phyloP scores from a whole-genome alignment of 2,113 vertebrate genomes.

The Felis catus region DNA sequence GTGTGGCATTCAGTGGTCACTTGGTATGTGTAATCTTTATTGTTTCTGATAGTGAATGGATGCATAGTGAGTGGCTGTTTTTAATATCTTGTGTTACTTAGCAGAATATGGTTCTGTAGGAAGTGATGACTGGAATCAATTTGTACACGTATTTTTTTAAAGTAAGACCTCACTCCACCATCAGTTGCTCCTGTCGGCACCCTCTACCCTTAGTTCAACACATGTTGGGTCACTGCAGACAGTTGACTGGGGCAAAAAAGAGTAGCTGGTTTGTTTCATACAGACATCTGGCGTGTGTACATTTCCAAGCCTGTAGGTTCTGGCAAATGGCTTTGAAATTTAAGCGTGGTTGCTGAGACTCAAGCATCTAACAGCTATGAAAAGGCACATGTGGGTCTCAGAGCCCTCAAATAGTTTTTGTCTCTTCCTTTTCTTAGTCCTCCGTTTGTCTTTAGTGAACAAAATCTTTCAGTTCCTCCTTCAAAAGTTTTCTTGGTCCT shows the following conservation, averaged over 20 bases:
- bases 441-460: neutral
- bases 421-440: neutral
- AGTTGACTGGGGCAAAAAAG: neutral
- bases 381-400: neutral
- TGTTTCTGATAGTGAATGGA: neutral
- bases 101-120: neutral
- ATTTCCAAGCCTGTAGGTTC: neutral
- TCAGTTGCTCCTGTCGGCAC: neutral
- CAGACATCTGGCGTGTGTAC: neutral
- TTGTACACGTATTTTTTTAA: neutral
- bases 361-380: neutral
- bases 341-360: neutral
- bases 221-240: neutral
- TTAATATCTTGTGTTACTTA: neutral
- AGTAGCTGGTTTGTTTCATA: neutral
- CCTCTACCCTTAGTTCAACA: neutral
- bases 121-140: conserved; percentile 15
- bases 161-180: neutral
- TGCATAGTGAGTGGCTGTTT: neutral
- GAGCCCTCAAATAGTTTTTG: neutral
- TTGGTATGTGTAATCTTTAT: neutral
- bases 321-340: neutral
- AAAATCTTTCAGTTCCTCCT: neutral
- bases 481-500: neutral
- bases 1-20: neutral